Base-by-base conservation (phyloP, 1,140 invertebrate genomes). In the Nephotettix cincticeps region DNA sequence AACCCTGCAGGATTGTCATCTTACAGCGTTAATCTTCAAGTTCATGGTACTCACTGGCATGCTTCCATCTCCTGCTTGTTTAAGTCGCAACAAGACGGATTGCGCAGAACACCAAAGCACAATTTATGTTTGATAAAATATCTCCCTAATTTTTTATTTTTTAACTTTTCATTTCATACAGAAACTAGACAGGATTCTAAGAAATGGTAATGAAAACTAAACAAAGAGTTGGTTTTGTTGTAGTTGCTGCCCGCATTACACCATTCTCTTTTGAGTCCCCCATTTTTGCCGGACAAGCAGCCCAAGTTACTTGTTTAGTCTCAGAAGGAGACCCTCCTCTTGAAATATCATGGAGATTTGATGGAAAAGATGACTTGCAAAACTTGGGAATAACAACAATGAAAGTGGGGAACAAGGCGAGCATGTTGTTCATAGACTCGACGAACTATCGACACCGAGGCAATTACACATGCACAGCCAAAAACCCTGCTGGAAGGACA, bases 361-460 rank as follows among this genome's bases (percentile, higher is more conserved):
- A 78, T 43, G 77, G 76, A 25, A 58, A 68, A 19, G 63, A 14
- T 14, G 68, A 73, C 23, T 40, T 75, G 56, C 71, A 72, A 71
- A 70, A 23, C 75, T 80, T 19, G 71, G 69, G 69, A 28, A 65
- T 70, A 23, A 21, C 58, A 0, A 70, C 58, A 27, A 70, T 58
- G 4, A 70, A 70, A 65, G 32, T 29, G 45, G 58, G 69, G 21
- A 51, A 17, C 13, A 70, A 73, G 21, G 72, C 76, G 0, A 89
- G 87, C 68, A 83, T 93, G 76, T 80, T 97, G 71, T 88, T 87
- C 32, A 90, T 91, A 76, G 87, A 89, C 40, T 84, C 72, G 1
- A 54, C 73, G 0, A 68, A 58, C 17, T 70, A 72, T 17, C 72
- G 69, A 9, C 79, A 84, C 68, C 72, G 72, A 30, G 85, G 84